Percentiles rank a stretch among this genome's conserved stretches.
phyloP scores from a whole-genome alignment of 2,888 invertebrate genomes.

The Mythimna albipuncta region DNA sequence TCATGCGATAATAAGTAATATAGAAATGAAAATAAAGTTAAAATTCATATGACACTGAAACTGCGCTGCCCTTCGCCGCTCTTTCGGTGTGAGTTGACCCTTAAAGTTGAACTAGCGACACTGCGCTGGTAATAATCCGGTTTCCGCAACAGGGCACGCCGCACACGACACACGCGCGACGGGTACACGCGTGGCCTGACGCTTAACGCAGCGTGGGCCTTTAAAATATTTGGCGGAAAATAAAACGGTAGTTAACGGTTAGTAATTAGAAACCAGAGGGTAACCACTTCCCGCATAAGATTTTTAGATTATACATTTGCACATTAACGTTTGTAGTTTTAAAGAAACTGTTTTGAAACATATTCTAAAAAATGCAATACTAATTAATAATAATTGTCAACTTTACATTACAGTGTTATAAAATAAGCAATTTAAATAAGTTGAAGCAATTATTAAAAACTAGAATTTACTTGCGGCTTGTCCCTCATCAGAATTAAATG shows the following conservation, averaged over 20 bases:
- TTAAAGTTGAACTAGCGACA: too few relatives aligned
- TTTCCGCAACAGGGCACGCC: too few relatives aligned
- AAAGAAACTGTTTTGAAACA: neutral
- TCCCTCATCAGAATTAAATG: too few relatives aligned
- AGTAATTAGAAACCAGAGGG: neutral
- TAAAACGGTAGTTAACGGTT: neutral
- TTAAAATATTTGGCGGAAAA: neutral
- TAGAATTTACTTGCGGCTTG: rapidly evolving
- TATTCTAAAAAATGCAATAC: neutral
- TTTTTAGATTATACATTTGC: conserved; percentile 5
- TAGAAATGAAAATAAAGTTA: too few relatives aligned
- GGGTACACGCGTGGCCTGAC: too few relatives aligned
- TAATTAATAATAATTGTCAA: conserved; percentile 11
- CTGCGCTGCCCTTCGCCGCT: too few relatives aligned
- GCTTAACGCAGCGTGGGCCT: too few relatives aligned
- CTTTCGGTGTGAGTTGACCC: too few relatives aligned
- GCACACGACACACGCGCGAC: too few relatives aligned
- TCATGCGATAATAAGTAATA: too few relatives aligned
- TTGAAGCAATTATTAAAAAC: neutral
- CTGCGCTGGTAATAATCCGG: too few relatives aligned
- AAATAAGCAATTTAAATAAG: neutral
- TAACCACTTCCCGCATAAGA: neutral
- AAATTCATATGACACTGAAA: too few relatives aligned
- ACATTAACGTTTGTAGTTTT: neutral
- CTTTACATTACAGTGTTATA: neutral